These are phyloP conservation scores for Oryctes rhinoceros DNA, from an alignment of 1,140 invertebrate genomes.

Conservation along the genomic window DNA sequence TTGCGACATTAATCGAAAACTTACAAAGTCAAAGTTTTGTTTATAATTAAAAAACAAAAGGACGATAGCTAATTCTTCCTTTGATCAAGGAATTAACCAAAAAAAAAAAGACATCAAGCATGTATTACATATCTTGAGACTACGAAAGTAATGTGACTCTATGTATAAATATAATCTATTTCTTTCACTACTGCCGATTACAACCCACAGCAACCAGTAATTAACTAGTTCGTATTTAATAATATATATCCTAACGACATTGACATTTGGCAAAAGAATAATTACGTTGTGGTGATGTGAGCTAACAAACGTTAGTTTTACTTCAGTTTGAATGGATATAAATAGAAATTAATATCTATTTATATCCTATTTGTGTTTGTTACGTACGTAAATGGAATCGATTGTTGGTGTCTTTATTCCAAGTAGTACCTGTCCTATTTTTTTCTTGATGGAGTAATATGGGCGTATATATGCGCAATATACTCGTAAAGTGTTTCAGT, in stretches of 20 bases:
- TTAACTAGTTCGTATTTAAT: neutral
- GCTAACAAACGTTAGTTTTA: neutral
- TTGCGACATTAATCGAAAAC: too few relatives aligned
- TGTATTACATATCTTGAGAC: too few relatives aligned
- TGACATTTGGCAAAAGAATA: slow-evolving; percentile 14
- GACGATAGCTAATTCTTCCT: too few relatives aligned
- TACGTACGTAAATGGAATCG: neutral
- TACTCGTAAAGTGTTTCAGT: too few relatives aligned
- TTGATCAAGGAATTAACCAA: too few relatives aligned
- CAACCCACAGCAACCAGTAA: neutral
- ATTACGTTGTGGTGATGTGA: neutral
- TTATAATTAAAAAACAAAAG: too few relatives aligned
- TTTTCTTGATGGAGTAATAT: neutral
- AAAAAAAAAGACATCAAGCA: too few relatives aligned
- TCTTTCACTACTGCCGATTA: neutral
- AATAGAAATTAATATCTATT: slow-evolving; percentile 3
- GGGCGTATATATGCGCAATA: too few relatives aligned
- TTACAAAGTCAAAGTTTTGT: too few relatives aligned
- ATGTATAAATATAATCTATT: neutral
- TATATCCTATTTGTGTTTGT: neutral
- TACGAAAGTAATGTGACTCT: neutral
- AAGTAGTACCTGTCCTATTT: neutral
- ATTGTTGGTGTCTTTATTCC: neutral
- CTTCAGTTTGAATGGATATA: neutral
- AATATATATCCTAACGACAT: neutral